phyloP scores from a whole-genome alignment of 2,888 invertebrate genomes.

The Stenurella melanura region DNA sequence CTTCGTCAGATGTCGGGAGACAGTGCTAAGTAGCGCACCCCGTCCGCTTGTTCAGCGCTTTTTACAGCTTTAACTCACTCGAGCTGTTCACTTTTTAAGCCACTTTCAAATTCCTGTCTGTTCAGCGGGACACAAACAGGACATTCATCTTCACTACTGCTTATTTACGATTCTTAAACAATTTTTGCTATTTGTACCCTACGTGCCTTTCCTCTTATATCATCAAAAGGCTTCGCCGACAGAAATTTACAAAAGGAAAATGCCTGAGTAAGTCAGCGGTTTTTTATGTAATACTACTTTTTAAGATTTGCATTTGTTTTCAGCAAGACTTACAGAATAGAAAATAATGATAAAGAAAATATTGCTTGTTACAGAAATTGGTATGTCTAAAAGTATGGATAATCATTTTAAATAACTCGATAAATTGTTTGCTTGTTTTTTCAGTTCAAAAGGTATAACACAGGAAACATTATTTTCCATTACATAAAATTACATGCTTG shows the following conservation, averaged over 20 bases:
- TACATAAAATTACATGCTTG: too few relatives aligned
- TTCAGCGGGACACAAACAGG: conserved; percentile 19
- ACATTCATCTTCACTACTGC: conserved; percentile 21
- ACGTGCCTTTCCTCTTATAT: conserved; percentile 10
- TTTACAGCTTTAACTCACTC: conserved; percentile 32
- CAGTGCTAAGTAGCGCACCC: conserved; percentile 24
- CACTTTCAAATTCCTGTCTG: conserved; percentile 33
- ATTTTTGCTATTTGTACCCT: conserved; percentile 19
- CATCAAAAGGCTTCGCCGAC: conserved; percentile 9
- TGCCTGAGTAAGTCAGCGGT: neutral
- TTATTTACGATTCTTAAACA: conserved; percentile 26
- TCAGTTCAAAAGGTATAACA: too few relatives aligned
- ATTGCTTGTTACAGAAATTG: too few relatives aligned
- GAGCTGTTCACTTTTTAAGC: conserved; percentile 31
- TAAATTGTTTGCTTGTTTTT: too few relatives aligned
- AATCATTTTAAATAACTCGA: too few relatives aligned
- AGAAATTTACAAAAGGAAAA: conserved; percentile 3
- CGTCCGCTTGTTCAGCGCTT: conserved; percentile 31
- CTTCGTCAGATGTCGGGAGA: conserved; percentile 23
- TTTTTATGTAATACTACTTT: neutral
- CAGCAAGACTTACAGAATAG: too few relatives aligned
- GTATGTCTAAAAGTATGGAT: too few relatives aligned
- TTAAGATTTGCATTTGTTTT: too few relatives aligned
- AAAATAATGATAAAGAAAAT: too few relatives aligned
- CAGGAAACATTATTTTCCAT: too few relatives aligned